Evolutionary conservation across 2,113 vertebrate species (phyloP).

Genomic region (Carollia perspicillata): DNA sequence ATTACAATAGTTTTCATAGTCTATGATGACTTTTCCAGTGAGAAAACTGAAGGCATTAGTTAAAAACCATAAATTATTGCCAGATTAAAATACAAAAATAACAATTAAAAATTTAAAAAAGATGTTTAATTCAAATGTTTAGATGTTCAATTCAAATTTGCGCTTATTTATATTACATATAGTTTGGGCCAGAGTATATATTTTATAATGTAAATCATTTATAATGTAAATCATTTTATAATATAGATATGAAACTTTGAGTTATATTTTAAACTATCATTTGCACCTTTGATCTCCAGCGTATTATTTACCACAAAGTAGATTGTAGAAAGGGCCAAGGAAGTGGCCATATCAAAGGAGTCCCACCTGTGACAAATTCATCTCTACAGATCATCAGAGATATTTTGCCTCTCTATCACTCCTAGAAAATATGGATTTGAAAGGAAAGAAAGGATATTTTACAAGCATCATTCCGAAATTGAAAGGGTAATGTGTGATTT

Average conservation of each 20-base stretch:
- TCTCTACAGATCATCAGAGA: neutral
- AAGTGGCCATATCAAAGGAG: neutral
- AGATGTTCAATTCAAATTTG: neutral
- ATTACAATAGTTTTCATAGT: slow-evolving; percentile 4
- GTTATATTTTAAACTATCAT: neutral
- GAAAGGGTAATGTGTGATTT: neutral
- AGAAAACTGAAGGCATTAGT: neutral
- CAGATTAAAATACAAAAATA: neutral
- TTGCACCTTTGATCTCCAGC: neutral
- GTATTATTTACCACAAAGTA: neutral
- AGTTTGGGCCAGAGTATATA: neutral
- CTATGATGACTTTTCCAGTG: neutral
- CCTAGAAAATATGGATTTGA: neutral
- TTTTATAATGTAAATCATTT: slow-evolving; percentile 14
- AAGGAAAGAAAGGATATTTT: neutral
- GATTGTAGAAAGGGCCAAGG: neutral
- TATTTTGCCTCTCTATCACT: neutral
- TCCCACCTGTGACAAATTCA: neutral
- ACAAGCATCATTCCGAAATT: neutral
- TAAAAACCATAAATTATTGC: neutral
- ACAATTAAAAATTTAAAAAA: neutral
- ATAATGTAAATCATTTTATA: neutral
- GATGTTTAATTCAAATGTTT: neutral
- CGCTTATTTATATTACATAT: neutral
- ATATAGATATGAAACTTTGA: neutral